These are phyloP conservation scores for Norana najaformis DNA, from an alignment of 2,888 invertebrate species.

Conservation along the genomic window DNA sequence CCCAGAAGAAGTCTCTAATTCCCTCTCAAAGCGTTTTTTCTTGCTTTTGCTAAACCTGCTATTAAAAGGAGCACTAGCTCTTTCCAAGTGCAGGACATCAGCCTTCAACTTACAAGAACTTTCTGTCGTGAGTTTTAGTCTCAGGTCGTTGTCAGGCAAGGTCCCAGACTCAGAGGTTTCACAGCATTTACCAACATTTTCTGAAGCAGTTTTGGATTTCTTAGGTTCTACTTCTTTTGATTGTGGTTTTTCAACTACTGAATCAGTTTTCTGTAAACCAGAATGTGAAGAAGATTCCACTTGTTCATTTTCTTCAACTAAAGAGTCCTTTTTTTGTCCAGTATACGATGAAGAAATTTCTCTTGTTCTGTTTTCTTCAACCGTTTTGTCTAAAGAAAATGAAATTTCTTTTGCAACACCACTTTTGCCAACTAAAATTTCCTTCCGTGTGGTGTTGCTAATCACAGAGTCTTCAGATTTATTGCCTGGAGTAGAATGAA, in stretches of 20 bases:
- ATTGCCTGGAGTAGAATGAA: neutral
- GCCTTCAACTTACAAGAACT: too few relatives aligned
- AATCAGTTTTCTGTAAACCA: neutral
- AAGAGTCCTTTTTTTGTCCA: neutral
- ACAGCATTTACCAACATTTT: neutral
- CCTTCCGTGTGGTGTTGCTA: neutral
- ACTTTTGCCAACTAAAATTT: neutral
- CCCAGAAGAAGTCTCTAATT: neutral
- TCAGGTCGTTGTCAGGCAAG: neutral
- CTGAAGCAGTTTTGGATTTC: neutral
- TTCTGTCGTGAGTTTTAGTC: neutral
- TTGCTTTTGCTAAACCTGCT: neutral
- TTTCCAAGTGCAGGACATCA: slow-evolving; percentile 13
- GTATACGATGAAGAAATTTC: neutral
- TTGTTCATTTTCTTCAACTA: neutral
- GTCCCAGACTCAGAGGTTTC: neutral
- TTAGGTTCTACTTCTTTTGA: neutral
- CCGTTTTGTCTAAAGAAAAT: too few relatives aligned
- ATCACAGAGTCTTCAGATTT: neutral
- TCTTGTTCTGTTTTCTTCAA: neutral
- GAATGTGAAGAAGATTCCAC: neutral
- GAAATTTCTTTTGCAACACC: neutral
- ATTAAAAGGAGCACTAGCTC: neutral
- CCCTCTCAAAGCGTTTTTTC: neutral
- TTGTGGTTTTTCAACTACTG: neutral